phyloP scores from a whole-genome alignment of 37 sponge, comb jelly and placozoan genomes.

The Eunapius fragilis region DNA sequence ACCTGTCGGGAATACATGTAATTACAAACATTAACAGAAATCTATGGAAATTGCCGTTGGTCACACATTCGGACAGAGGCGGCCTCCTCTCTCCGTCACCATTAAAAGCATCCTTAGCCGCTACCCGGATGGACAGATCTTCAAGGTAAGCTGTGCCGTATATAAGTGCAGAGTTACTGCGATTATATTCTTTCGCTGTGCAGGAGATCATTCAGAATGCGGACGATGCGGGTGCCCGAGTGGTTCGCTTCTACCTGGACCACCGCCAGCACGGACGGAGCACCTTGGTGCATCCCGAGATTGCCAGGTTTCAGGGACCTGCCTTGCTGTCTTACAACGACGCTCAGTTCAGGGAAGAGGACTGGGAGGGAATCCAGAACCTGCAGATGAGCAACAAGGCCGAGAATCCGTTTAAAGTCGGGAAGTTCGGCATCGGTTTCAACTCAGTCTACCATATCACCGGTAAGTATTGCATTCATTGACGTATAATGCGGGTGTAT shows the following conservation, averaged over 20 bases:
- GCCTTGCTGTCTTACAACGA: constrained; percentile 56
- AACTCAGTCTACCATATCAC: constrained; percentile 69
- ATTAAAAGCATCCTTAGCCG: constrained; percentile 18
- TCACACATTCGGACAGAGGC: constrained; percentile 13
- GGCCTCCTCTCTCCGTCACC: constrained; percentile 10
- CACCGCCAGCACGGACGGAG: background rate
- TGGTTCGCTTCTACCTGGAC: constrained; percentile 58
- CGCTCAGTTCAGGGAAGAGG: constrained; percentile 47
- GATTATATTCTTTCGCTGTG: background rate
- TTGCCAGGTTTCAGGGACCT: constrained; percentile 38
- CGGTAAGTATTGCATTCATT: constrained; percentile 7
- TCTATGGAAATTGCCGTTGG: background rate
- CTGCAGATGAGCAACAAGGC: constrained; percentile 42
- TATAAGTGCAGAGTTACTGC: background rate
- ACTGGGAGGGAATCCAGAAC: constrained; percentile 52
- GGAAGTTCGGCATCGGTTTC: constrained; percentile 64
- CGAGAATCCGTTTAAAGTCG: constrained; percentile 59
- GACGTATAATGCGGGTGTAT: no score
- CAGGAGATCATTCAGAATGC: constrained; percentile 79
- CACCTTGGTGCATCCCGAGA: background rate
- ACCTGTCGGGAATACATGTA: no score
- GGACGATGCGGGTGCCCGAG: constrained; percentile 71
- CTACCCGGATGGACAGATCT: constrained; percentile 37
- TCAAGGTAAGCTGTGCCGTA: constrained; percentile 15
- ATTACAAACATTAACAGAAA: no score